These are phyloP conservation scores for Trypoxylon attenuatum DNA, from an alignment of 2,888 invertebrate genomes.

Conservation along the genomic window DNA sequence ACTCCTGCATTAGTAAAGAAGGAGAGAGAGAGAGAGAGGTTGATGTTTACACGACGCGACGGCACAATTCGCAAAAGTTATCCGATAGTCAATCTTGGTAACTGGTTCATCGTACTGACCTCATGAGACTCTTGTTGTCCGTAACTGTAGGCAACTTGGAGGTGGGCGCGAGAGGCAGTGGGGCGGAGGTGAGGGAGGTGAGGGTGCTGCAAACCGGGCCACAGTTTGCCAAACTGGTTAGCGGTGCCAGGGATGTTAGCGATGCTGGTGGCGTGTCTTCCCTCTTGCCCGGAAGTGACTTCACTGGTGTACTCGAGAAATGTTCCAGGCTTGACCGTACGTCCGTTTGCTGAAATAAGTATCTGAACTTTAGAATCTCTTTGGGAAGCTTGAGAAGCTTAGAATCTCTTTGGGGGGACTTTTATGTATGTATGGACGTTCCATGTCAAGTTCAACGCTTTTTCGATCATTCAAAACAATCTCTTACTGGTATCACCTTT, in stretches of 20 bases:
- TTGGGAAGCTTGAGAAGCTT: too few species aligned
- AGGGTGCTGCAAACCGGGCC: conserved; percentile 71
- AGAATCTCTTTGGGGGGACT: conserved; percentile 9
- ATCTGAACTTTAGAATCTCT: too few species aligned
- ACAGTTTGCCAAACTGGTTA: conserved; percentile 73
- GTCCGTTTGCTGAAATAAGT: conserved; percentile 70
- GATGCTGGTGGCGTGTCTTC: conserved; percentile 73
- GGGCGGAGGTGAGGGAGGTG: conserved; percentile 70
- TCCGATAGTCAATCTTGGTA: conserved; percentile 1
- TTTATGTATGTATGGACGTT: too few species aligned
- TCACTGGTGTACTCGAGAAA: conserved; percentile 71
- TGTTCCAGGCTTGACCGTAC: conserved; percentile 72
- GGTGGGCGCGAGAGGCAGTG: conserved; percentile 70
- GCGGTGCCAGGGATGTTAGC: conserved; percentile 70
- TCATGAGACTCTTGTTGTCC: conserved; percentile 75
- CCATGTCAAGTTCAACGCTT: too few species aligned
- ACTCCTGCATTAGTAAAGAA: too few species aligned
- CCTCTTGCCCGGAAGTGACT: conserved; percentile 71
- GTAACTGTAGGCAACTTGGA: conserved; percentile 70
- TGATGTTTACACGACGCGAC: not conserved
- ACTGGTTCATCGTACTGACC: conserved; percentile 59
- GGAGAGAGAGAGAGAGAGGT: too few species aligned
- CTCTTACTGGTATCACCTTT: too few species aligned
- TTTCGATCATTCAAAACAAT: too few species aligned
- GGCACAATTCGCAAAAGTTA: not conserved